A percentile compares a stretch with the other conserved stretches of the same genome.
These are phyloP conservation scores for Tinea semifulvella DNA, from an alignment of 2,888 invertebrate species.

Conservation along the genomic window DNA sequence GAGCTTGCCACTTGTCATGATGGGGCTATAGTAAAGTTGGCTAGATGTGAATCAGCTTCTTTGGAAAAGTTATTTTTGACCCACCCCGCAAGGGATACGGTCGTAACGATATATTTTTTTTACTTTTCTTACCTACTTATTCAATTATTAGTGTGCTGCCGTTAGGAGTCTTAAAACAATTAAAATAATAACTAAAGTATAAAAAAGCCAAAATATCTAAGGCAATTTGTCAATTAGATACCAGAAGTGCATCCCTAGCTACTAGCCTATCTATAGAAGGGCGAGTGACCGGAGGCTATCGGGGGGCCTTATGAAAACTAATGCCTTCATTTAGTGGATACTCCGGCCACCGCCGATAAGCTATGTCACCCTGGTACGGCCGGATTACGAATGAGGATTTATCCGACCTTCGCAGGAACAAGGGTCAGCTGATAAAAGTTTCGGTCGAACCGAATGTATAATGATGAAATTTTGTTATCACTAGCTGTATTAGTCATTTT, in stretches of 20 bases:
- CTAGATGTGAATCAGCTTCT: no score
- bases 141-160: background rate
- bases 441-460: constrained; percentile 27
- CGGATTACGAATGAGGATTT: constrained; percentile 54
- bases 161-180: background rate
- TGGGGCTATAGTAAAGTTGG: no score
- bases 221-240: constrained; percentile 38
- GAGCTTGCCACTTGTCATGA: no score
- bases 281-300: constrained; percentile 40
- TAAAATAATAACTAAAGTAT: background rate
- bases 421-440: constrained; percentile 47
- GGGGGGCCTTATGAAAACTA: constrained; percentile 60
- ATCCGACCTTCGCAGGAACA: constrained; percentile 23
- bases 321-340: constrained; percentile 61
- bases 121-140: background rate
- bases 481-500: no score
- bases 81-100: no score
- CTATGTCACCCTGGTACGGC: constrained; percentile 54
- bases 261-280: constrained; percentile 24
- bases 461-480: no score
- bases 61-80: no score
- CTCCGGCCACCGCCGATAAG: constrained; percentile 53
- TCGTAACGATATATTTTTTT: background rate
- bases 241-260: constrained; percentile 34
- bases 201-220: background rate